phyloP scores from a whole-genome alignment of 2,888 invertebrate species.

The Caenorhabditis sp. region DNA sequence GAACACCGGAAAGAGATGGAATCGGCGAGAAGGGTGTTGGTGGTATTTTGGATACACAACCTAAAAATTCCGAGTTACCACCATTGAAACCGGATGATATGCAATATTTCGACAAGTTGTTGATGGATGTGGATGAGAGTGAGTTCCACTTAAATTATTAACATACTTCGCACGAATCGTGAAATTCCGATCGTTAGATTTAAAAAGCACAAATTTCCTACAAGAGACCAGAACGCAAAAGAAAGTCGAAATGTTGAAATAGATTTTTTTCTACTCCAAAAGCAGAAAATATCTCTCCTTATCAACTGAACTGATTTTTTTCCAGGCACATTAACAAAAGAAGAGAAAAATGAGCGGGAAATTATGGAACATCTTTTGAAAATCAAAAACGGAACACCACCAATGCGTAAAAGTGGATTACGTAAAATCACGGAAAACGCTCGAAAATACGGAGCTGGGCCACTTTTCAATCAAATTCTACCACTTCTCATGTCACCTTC shows the following conservation, averaged over 20 bases:
- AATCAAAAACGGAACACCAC: constrained; percentile 99
- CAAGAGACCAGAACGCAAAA: too few relatives aligned
- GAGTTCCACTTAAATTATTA: constrained; percentile 74
- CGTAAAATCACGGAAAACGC: constrained; percentile 91
- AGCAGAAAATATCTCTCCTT: too few relatives aligned
- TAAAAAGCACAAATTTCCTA: too few relatives aligned
- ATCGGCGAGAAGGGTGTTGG: constrained; percentile 66
- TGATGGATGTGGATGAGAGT: constrained; percentile 97
- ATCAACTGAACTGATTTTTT: too few relatives aligned
- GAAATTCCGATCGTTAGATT: too few relatives aligned
- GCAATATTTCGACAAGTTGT: constrained; percentile 97
- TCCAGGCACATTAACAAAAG: constrained; percentile 76
- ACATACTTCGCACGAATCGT: too few relatives aligned
- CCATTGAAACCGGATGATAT: constrained; percentile 99
- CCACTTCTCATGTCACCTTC: constrained; percentile 99
- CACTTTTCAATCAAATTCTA: constrained; percentile 97
- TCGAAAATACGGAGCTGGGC: constrained; percentile 95
- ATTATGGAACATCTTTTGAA: constrained; percentile 98
- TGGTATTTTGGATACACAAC: constrained; percentile 83
- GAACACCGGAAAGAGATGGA: constrained; percentile 66
- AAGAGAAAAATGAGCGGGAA: constrained; percentile 96
- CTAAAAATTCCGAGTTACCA: constrained; percentile 91
- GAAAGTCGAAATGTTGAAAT: too few relatives aligned
- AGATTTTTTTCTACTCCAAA: too few relatives aligned
- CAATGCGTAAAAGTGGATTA: constrained; percentile 84